Evolutionary conservation across 2,113 vertebrate genomes (phyloP).

Genomic region (Heterochromis multidens): DNA sequence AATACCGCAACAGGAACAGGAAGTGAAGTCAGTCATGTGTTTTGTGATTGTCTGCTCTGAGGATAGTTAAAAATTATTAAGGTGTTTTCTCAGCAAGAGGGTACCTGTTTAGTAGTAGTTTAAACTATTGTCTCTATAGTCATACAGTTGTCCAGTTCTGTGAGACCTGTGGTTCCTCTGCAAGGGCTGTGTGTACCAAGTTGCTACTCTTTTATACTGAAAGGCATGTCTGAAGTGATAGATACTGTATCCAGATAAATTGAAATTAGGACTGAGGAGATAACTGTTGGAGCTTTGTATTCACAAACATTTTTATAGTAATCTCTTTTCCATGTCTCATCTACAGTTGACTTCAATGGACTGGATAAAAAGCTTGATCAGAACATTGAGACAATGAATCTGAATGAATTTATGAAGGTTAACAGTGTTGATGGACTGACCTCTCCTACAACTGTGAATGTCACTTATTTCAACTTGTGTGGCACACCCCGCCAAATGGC

Average conservation of each 20-base stretch:
- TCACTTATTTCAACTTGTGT: slow-evolving; percentile 20
- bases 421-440: not conserved
- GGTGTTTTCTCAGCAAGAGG: too few species aligned
- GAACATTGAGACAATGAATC: slow-evolving; percentile 17
- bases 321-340: not conserved
- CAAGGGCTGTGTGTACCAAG: too few species aligned
- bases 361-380: slow-evolving; percentile 5
- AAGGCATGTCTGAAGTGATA: not conserved
- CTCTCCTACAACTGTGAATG: not conserved
- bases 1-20: too few species aligned
- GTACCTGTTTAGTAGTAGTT: too few species aligned
- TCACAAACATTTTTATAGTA: not conserved
- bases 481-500: slow-evolving; percentile 8
- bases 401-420: slow-evolving; percentile 18
- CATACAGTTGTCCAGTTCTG: too few species aligned
- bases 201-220: too few species aligned
- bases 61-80: too few species aligned
- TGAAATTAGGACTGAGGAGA: not conserved
- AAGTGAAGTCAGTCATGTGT: too few species aligned
- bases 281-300: not conserved
- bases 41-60: too few species aligned
- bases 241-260: not conserved
- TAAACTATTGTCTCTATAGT: too few species aligned
- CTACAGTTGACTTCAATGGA: slow-evolving; percentile 26
- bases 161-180: too few species aligned